A percentile compares a stretch with the other conserved stretches of the same genome.
phyloP scores from a whole-genome alignment of 2,113 vertebrate genomes.

The Caranx melampygus region DNA sequence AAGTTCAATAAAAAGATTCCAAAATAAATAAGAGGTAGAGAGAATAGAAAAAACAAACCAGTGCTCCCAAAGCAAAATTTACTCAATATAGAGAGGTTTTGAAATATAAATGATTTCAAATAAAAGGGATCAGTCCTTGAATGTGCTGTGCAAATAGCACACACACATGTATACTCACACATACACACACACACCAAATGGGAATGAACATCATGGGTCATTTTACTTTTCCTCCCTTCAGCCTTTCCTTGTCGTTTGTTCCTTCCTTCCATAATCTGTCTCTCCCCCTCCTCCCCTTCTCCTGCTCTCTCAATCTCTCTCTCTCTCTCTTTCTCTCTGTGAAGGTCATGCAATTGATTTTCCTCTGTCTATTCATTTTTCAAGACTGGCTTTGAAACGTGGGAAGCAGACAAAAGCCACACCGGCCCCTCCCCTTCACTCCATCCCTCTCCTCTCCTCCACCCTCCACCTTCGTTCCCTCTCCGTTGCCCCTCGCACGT shows the following conservation, averaged over 20 bases:
- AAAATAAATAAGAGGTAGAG: too few relatives aligned
- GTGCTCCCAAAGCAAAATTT: conserved; percentile 46
- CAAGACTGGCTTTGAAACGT: conserved; percentile 89
- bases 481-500: conserved; percentile 57
- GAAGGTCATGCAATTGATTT: conserved; percentile 91
- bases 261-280: conserved; percentile 74
- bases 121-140: conserved; percentile 63
- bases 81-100: conserved; percentile 46
- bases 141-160: conserved; percentile 51
- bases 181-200: conserved; percentile 46
- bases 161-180: conserved; percentile 33
- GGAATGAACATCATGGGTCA: conserved; percentile 74
- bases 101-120: conserved; percentile 69
- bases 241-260: conserved; percentile 69
- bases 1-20: too few relatives aligned
- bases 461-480: conserved; percentile 66
- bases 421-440: conserved; percentile 68
- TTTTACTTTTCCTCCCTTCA: conserved; percentile 74
- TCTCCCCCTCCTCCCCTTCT: conserved; percentile 58
- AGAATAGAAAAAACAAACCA: conserved; percentile 7
- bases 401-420: conserved; percentile 89
- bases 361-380: conserved; percentile 90
- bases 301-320: conserved; percentile 63
- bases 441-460: conserved; percentile 66
- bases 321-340: conserved; percentile 79